Percentiles rank a stretch among this genome's conserved stretches.
Conservation (phyloP, 2,888 invertebrate genomes). For the Ryuthela nishihirai region DNA sequence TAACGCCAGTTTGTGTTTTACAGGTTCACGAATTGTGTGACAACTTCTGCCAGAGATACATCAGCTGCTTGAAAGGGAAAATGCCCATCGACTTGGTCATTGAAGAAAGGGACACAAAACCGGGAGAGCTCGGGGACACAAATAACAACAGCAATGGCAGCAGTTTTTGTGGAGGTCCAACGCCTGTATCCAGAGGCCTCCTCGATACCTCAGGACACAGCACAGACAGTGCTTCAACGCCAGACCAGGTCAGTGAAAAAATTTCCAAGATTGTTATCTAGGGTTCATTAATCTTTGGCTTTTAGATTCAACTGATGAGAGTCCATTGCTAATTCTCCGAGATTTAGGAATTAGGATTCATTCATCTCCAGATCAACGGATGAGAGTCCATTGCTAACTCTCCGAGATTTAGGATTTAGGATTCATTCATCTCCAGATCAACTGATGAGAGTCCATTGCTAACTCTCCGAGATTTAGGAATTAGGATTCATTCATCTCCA, state of each 20-base stretch:
- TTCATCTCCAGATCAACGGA: too few relatives aligned
- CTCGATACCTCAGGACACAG: constrained; percentile 43
- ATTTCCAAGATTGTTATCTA: too few relatives aligned
- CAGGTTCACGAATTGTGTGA: constrained; percentile 99
- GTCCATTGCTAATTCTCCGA: too few relatives aligned
- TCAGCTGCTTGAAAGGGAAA: constrained; percentile 99
- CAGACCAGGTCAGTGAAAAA: constrained; percentile 42
- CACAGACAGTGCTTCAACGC: constrained; percentile 43
- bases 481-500: too few relatives aligned
- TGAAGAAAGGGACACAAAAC: constrained; percentile 84
- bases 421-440: too few relatives aligned
- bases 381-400: too few relatives aligned
- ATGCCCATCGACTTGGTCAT: constrained; percentile 99
- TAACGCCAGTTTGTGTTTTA: background rate
- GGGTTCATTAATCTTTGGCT: too few relatives aligned
- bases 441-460: too few relatives aligned
- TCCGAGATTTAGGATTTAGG: too few relatives aligned
- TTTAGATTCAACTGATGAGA: too few relatives aligned
- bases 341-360: too few relatives aligned
- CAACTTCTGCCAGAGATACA: constrained; percentile 99
- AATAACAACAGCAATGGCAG: constrained; percentile 67
- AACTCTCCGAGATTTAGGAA: too few relatives aligned
- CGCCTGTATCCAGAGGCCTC: constrained; percentile 36
- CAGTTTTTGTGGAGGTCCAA: constrained; percentile 54
- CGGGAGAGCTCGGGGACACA: constrained; percentile 64